These are phyloP conservation scores for Protomyctophum bolini DNA, from an alignment of 2,113 vertebrate genomes.

Conservation along the genomic window DNA sequence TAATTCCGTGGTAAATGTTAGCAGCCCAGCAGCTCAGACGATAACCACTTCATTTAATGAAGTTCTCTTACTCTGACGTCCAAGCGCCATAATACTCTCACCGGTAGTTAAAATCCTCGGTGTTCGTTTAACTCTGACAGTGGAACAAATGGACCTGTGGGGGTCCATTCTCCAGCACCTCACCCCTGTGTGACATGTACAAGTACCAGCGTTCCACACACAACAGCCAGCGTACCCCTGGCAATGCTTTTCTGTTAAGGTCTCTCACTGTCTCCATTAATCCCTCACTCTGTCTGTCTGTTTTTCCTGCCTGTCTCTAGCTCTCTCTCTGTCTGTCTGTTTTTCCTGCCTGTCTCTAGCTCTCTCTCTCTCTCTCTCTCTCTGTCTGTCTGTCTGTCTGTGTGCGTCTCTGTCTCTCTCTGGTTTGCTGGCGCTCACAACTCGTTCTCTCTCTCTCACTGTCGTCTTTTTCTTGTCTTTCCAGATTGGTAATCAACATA, in stretches of 20 bases:
- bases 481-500: too few relatives aligned
- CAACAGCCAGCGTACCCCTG: constrained; percentile 23
- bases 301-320: too few relatives aligned
- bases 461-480: not conserved
- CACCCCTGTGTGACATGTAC: not conserved
- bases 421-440: too few relatives aligned
- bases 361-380: too few relatives aligned
- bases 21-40: constrained; percentile 26
- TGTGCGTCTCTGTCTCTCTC: too few relatives aligned
- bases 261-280: not conserved
- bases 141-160: not conserved
- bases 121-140: not conserved
- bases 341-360: too few relatives aligned
- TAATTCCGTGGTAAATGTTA: constrained; percentile 23
- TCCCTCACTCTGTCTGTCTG: too few relatives aligned
- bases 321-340: too few relatives aligned
- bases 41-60: constrained; percentile 61
- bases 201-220: constrained; percentile 18
- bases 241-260: constrained; percentile 21
- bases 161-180: not conserved
- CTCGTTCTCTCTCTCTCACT: not conserved
- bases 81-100: constrained; percentile 48
- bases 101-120: not conserved
- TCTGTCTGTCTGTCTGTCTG: too few relatives aligned
- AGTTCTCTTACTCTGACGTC: constrained; percentile 24